Evolutionary conservation across 2,113 vertebrate species (phyloP).

Genomic region (Neodontobutis hainanensis): DNA sequence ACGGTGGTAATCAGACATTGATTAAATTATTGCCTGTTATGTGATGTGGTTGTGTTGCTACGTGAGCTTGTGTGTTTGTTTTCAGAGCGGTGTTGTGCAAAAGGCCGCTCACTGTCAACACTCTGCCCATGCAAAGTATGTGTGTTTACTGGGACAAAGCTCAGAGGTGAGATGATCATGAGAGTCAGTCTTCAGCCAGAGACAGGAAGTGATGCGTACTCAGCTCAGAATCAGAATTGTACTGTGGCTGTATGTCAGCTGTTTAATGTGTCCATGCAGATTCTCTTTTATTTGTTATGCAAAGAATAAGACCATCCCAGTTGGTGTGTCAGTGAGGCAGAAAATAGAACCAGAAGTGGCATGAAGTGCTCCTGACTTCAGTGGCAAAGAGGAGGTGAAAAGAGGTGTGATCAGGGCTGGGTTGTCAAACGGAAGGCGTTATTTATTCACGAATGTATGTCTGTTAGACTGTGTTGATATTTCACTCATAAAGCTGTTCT

Average conservation of each 20-base stretch:
- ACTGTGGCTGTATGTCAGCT: constrained; percentile 24
- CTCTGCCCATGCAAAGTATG: constrained; percentile 43
- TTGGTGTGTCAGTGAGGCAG: neutral
- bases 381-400: neutral
- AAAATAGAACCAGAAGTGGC: constrained; percentile 9
- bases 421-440: neutral
- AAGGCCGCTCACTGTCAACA: constrained; percentile 6
- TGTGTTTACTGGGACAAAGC: constrained; percentile 11
- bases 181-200: constrained; percentile 15
- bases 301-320: constrained; percentile 28
- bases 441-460: neutral
- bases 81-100: constrained; percentile 35
- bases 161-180: constrained; percentile 56
- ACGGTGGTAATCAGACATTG: constrained; percentile 19
- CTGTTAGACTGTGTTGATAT: too few species aligned
- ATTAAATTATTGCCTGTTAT: constrained; percentile 15
- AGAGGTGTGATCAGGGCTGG: neutral
- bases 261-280: constrained; percentile 42
- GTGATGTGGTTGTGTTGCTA: constrained; percentile 7
- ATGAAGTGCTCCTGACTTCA: neutral
- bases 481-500: too few species aligned
- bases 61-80: constrained; percentile 6
- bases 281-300: constrained; percentile 59
- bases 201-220: constrained; percentile 57
- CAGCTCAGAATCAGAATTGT: neutral